Percentiles rank a stretch among this genome's conserved stretches.
Evolutionary conservation across 2,888 invertebrate species (phyloP).

Genomic region (Pachydiplax longipennis): DNA sequence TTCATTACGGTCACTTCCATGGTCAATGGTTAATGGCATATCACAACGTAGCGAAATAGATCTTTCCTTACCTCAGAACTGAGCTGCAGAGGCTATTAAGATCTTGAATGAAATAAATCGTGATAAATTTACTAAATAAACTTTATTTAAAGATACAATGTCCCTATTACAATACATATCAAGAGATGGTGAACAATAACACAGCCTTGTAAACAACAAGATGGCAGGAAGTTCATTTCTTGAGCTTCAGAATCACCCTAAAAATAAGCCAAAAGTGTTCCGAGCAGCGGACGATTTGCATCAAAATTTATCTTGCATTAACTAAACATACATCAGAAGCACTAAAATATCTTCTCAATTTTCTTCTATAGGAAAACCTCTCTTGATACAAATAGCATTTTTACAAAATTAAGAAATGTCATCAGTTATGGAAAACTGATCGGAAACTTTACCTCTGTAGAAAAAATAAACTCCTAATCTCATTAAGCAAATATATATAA

Average conservation of each 20-base stretch:
- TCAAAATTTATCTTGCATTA: too few species aligned
- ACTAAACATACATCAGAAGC: background rate
- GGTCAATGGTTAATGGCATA: too few species aligned
- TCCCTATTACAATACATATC: slow-evolving; percentile 29
- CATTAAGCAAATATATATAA: slow-evolving; percentile 10
- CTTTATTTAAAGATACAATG: slow-evolving; percentile 32
- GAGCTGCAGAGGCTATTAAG: background rate
- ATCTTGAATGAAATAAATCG: background rate
- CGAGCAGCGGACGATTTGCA: background rate
- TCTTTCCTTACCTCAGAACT: too few species aligned
- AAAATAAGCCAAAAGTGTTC: background rate
- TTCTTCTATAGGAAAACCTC: background rate
- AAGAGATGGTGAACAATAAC: slow-evolving; percentile 36
- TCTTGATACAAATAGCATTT: background rate
- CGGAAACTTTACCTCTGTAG: slow-evolving; percentile 8
- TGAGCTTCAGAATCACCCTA: background rate
- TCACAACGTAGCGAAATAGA: too few species aligned
- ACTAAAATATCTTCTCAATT: background rate
- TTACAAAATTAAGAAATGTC: slow-evolving; percentile 11
- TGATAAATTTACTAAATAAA: slow-evolving; percentile 29
- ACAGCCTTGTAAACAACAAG: slow-evolving; percentile 41
- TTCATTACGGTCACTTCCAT: too few species aligned
- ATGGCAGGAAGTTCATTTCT: background rate
- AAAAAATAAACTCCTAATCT: slow-evolving; percentile 34
- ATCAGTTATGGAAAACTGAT: background rate